These are phyloP conservation scores for Mareca penelope DNA, from an alignment of 2,797 vertebrate genomes.

Conservation along the genomic window DNA sequence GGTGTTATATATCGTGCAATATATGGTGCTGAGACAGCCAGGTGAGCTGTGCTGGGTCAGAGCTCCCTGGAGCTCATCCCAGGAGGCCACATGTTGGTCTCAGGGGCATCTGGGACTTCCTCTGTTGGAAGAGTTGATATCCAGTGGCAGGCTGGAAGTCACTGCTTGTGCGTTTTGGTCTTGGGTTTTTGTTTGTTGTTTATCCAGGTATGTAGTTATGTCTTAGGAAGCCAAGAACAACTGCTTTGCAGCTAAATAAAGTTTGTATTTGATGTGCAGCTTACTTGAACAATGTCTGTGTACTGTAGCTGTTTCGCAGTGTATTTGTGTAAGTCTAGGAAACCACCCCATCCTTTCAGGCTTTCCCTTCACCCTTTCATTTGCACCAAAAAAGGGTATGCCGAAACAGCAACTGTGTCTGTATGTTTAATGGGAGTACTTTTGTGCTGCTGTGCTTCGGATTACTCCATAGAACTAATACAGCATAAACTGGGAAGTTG, in stretches of 20 bases:
- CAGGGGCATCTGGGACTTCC: fast-evolving
- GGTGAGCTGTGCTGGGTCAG: background rate
- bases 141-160: background rate
- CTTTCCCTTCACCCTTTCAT: background rate
- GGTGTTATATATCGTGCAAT: background rate
- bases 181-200: background rate
- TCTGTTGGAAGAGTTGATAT: background rate
- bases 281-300: no score
- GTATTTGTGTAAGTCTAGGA: background rate
- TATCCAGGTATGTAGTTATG: background rate
- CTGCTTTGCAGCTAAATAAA: background rate
- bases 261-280: background rate
- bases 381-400: background rate
- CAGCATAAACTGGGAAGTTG: background rate
- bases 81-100: background rate
- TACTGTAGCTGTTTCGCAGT: background rate
- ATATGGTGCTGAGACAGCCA: background rate
- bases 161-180: background rate
- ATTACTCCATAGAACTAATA: background rate
- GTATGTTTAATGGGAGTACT: background rate
- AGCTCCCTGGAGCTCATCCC: background rate
- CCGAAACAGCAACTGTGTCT: background rate
- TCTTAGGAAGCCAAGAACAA: background rate
- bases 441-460: background rate
- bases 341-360: background rate